phyloP scores from a whole-genome alignment of 2,888 invertebrate species.

The Steinernema carpocapsae region DNA sequence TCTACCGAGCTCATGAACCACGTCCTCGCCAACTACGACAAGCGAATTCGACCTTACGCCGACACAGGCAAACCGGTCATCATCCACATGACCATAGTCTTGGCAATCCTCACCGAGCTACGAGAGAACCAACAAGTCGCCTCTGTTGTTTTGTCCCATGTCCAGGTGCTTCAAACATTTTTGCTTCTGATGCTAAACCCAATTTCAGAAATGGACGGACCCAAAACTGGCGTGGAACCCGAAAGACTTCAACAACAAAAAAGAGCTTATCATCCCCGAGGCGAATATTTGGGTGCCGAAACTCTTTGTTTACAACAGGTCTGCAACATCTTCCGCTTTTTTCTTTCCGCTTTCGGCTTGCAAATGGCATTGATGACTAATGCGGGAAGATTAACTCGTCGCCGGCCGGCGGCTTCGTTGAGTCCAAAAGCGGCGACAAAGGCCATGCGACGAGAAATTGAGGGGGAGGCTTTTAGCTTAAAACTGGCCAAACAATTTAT shows the following conservation, averaged over 20 bases:
- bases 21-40: constrained; percentile 58
- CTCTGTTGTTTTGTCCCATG: constrained; percentile 53
- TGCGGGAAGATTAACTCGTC: too few relatives aligned
- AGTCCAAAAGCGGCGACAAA: too few relatives aligned
- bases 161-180: constrained; percentile 34
- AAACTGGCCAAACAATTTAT: too few relatives aligned
- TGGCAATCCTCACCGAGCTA: constrained; percentile 64
- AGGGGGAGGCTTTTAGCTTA: too few relatives aligned
- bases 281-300: constrained; percentile 63
- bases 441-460: too few relatives aligned
- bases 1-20: constrained; percentile 47
- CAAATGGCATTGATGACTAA: too few relatives aligned
- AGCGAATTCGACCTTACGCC: constrained; percentile 59
- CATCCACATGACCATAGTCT: constrained; percentile 63
- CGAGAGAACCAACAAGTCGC: constrained; percentile 63
- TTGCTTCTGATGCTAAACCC: too few relatives aligned
- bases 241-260: constrained; percentile 42
- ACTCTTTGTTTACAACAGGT: constrained; percentile 63
- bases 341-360: too few relatives aligned
- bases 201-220: constrained; percentile 55
- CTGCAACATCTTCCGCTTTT: not conserved
- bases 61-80: constrained; percentile 58
- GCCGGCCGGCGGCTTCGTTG: too few relatives aligned
- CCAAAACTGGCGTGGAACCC: constrained; percentile 56
- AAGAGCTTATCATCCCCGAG: constrained; percentile 59